Base-by-base conservation (phyloP, 2,797 vertebrate species). In the Lutra lutra region DNA sequence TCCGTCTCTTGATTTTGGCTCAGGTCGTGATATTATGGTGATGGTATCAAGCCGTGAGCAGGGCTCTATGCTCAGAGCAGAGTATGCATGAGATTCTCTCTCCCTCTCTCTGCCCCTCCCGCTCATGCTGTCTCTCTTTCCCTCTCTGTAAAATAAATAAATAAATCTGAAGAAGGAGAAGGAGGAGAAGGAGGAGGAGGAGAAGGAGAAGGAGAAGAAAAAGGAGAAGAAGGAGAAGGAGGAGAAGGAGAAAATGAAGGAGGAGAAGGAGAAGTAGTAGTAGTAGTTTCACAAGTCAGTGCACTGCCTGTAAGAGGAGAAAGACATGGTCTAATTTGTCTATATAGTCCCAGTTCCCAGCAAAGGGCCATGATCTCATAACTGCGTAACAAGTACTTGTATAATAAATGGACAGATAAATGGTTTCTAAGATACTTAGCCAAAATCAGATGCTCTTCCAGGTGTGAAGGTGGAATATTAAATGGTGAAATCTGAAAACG, bases 401-500 rank as follows among this genome's bases (percentile, higher is more conserved):
- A 38, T 89, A 95, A 89, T 32, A 79, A 84, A 93, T 66, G 62
- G 29, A 77, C n/a, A 91, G 58, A 92, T 43, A 95, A 89, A 75
- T 82, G 20, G 48, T 91, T 96, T 86, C 86, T 94, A 92, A 94
- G 73, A 92, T 58, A 80, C 43, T 94, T 58, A 64, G 86, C 38
- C 29, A 94, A 89, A 38, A 46, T 91, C 64, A 72, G 51, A 83
- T 51, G 66, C 64, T 92, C 46, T 85, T 38, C 48, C 27, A 62
- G 85, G 40, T 64, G 38, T 48, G 38, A 40, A 86, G 21, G 38
- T 12, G 18, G 62, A 84, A 83, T 78, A 64, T 73, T 77, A 89
- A 97, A 60, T 43, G 66, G 8, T 82, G 18, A 95, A 83, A 27
- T 89, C 72, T 21, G 32, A 86, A 96, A 84, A 96, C 17, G 60